Conservation (phyloP, 2,888 invertebrate species). For the Lumbricus terrestris region DNA sequence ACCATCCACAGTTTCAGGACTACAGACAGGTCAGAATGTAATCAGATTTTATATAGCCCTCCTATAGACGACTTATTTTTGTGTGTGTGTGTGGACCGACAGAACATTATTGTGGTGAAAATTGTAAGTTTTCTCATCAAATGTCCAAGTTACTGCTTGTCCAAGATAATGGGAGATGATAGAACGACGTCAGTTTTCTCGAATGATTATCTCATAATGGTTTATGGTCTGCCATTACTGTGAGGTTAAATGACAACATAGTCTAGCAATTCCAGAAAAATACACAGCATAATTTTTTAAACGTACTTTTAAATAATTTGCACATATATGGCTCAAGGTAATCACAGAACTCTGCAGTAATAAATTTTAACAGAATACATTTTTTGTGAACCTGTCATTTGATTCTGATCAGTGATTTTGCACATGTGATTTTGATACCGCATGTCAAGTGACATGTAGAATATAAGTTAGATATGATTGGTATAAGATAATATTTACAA, state of each 20-base stretch:
- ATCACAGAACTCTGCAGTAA: background rate
- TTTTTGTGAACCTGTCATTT: too few relatives aligned
- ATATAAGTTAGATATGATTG: background rate
- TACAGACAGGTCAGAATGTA: conserved; percentile 64
- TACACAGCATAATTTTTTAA: too few relatives aligned
- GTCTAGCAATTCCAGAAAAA: too few relatives aligned
- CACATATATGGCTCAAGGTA: background rate
- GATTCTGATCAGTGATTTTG: too few relatives aligned
- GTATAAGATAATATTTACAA: background rate
- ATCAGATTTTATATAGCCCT: background rate
- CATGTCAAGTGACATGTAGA: background rate
- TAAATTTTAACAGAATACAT: background rate
- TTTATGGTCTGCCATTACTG: background rate
- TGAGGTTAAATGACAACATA: background rate
- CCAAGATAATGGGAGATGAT: background rate
- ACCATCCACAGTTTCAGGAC: conserved; percentile 68
- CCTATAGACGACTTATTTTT: background rate
- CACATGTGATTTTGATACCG: background rate
- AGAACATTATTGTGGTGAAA: background rate
- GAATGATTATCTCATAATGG: background rate
- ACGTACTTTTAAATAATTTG: background rate
- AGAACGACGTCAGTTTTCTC: background rate
- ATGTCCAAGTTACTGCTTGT: background rate
- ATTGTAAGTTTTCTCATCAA: background rate
- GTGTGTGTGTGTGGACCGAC: background rate